Evolutionary conservation across 1,140 invertebrate genomes (phyloP).

Genomic region (Aculops lycopersici): DNA sequence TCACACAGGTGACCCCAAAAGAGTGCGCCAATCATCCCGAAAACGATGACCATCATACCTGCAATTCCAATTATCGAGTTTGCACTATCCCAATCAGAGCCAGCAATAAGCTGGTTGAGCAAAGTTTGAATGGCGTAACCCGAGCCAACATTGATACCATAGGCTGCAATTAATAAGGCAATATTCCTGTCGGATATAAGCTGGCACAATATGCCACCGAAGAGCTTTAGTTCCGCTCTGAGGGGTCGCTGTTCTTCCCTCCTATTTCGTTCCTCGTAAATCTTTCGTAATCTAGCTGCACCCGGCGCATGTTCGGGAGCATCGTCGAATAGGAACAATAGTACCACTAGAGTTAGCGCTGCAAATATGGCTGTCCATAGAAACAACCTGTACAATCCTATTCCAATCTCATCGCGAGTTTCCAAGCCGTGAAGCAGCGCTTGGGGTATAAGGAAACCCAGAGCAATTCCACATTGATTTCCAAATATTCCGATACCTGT

Average conservation of each 20-base stretch:
- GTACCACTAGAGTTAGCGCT: constrained; percentile 17
- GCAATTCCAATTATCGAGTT: constrained; percentile 40
- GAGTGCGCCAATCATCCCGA: constrained; percentile 59
- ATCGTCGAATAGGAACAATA: constrained; percentile 39
- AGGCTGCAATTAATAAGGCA: constrained; percentile 41
- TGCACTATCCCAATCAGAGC: constrained; percentile 45
- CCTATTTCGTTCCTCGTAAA: no score
- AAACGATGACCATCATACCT: constrained; percentile 50
- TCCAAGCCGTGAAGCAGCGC: constrained; percentile 18
- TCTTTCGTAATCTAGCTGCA: constrained; percentile 27
- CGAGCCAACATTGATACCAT: constrained; percentile 40
- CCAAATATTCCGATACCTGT: constrained; percentile 23
- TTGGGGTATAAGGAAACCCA: constrained; percentile 14
- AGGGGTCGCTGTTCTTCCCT: no score
- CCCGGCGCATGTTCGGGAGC: constrained; percentile 42
- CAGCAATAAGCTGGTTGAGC: constrained; percentile 47
- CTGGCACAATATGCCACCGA: constrained; percentile 18
- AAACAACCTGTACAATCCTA: constrained; percentile 15
- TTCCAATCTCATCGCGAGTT: constrained; percentile 11
- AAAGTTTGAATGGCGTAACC: constrained; percentile 79
- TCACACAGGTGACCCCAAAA: constrained; percentile 55
- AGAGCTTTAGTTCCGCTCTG: not conserved
- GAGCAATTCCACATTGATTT: constrained; percentile 17
- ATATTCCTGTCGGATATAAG: constrained; percentile 40
- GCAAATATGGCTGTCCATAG: constrained; percentile 18